Conservation (phyloP, 2,797 vertebrate species). For the Gastrophryne carolinensis region DNA sequence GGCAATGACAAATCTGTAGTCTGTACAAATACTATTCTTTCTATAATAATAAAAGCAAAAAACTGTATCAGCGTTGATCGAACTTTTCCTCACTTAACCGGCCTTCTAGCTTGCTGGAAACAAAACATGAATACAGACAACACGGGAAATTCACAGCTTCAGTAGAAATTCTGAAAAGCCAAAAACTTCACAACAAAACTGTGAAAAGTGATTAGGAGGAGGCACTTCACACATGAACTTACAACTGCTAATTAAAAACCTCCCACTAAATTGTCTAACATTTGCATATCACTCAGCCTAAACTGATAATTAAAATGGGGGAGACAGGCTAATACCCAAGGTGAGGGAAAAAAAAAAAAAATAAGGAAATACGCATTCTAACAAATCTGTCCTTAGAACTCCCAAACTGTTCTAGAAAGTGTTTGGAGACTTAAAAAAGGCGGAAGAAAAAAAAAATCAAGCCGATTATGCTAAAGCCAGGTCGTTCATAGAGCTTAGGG, state of each 20-base stretch:
- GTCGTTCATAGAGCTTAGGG: not conserved
- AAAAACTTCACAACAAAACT: slow-evolving; percentile 74
- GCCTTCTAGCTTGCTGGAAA: not conserved
- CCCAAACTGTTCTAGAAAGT: not conserved
- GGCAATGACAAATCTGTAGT: no score
- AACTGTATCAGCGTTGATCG: no score
- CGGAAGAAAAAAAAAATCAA: not conserved
- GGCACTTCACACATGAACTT: slow-evolving; percentile 81
- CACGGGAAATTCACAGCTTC: slow-evolving; percentile 70
- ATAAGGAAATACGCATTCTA: slow-evolving; percentile 1
- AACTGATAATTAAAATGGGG: slow-evolving; percentile 56
- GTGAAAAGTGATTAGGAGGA: slow-evolving; percentile 80
- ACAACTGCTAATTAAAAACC: slow-evolving; percentile 84
- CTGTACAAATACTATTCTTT: no score
- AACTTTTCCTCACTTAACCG: no score
- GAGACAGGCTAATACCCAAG: slow-evolving; percentile 55
- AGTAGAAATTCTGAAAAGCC: slow-evolving; percentile 67
- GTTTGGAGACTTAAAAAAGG: not conserved
- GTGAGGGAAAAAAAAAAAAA: slow-evolving; percentile 46
- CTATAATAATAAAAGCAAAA: no score
- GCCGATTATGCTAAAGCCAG: not conserved
- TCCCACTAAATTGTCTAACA: slow-evolving; percentile 80
- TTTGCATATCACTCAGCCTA: slow-evolving; percentile 80
- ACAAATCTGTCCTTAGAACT: not conserved
- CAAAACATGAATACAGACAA: not conserved